These are phyloP conservation scores for Zaprionus davidi DNA, from an alignment of 1,140 invertebrate genomes.

Conservation along the genomic window DNA sequence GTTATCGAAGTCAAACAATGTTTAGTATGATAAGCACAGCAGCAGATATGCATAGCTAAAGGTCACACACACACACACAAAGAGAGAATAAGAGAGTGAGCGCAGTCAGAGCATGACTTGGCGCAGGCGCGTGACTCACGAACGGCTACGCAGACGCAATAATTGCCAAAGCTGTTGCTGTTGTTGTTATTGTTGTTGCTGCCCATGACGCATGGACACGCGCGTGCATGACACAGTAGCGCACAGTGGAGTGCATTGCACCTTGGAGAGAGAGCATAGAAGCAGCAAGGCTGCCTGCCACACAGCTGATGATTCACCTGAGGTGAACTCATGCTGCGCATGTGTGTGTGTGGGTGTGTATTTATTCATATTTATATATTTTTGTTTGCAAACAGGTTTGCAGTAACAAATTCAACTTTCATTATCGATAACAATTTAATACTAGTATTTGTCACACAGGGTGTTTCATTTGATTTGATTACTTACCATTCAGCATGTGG, in stretches of 20 bases:
- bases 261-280: slow-evolving; percentile 31
- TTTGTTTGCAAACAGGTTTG: background rate
- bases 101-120: slow-evolving; percentile 6
- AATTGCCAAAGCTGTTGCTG: slow-evolving; percentile 27
- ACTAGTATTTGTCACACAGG: background rate
- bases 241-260: slow-evolving; percentile 31
- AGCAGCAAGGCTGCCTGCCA: slow-evolving; percentile 17
- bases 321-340: slow-evolving; percentile 19
- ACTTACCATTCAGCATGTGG: slow-evolving; percentile 87
- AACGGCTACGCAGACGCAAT: slow-evolving; percentile 46
- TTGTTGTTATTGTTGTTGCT: slow-evolving; percentile 17
- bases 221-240: slow-evolving; percentile 29
- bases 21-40: slow-evolving; percentile 24
- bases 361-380: slow-evolving; percentile 1
- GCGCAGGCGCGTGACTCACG: slow-evolving; percentile 38
- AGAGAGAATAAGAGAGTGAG: slow-evolving; percentile 8
- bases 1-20: slow-evolving; percentile 17
- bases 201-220: slow-evolving; percentile 42
- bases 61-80: slow-evolving; percentile 21
- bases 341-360: background rate
- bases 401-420: background rate
- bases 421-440: background rate
- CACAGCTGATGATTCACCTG: slow-evolving; percentile 46
- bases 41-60: slow-evolving; percentile 12
- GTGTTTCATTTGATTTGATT: background rate